Conservation (phyloP, 1,140 invertebrate genomes). For the Cheumatopsyche charites region DNA sequence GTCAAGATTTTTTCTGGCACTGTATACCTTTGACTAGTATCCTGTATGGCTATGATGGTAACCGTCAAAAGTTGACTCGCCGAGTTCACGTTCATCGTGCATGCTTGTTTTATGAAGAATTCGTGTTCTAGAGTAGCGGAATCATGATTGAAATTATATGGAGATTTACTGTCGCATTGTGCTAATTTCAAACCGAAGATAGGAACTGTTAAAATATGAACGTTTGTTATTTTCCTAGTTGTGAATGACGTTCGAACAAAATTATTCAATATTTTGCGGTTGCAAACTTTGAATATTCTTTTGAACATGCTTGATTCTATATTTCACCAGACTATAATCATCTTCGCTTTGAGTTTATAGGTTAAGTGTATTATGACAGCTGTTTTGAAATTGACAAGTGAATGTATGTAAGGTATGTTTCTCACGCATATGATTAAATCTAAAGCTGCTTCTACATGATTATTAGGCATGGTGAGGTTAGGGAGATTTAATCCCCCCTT, state of each 20-base stretch:
- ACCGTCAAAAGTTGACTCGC: slow-evolving; percentile 59
- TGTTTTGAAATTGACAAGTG: not conserved
- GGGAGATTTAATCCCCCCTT: too few relatives aligned
- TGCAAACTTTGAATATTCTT: too few relatives aligned
- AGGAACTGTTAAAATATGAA: slow-evolving; percentile 4
- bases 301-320: not conserved
- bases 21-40: slow-evolving; percentile 58
- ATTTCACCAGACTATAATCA: not conserved
- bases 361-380: not conserved
- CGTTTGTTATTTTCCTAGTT: not conserved
- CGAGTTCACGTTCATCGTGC: slow-evolving; percentile 59
- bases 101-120: slow-evolving; percentile 59
- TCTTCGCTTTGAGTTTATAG: not conserved
- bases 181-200: slow-evolving; percentile 20
- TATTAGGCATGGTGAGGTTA: too few relatives aligned
- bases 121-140: slow-evolving; percentile 51
- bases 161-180: slow-evolving; percentile 34
- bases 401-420: not conserved
- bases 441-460: too few relatives aligned
- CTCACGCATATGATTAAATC: too few relatives aligned
- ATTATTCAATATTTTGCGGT: too few relatives aligned
- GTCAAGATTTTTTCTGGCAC: not conserved
- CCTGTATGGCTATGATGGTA: slow-evolving; percentile 59
- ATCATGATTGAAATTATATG: slow-evolving; percentile 29
- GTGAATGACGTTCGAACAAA: too few relatives aligned